phyloP scores from a whole-genome alignment of 2,888 invertebrate genomes.

The Drosophila hamatofila region DNA sequence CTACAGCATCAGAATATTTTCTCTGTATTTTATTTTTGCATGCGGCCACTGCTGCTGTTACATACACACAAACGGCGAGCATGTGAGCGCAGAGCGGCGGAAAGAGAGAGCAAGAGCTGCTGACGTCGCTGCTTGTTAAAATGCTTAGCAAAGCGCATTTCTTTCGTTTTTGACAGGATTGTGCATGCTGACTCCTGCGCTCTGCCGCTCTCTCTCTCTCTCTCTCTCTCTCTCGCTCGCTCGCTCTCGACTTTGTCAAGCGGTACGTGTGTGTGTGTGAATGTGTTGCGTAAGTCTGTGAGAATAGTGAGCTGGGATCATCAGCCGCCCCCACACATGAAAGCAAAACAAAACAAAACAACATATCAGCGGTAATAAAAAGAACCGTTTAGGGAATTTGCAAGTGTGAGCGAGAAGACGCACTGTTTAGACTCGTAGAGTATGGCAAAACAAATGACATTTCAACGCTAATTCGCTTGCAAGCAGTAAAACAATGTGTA shows the following conservation, averaged over 20 bases:
- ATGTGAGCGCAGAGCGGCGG: slow-evolving; percentile 12
- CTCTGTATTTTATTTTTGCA: slow-evolving; percentile 21
- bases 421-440: slow-evolving; percentile 26
- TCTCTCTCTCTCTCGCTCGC: background rate
- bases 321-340: slow-evolving; percentile 59
- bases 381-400: slow-evolving; percentile 40
- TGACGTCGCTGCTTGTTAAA: slow-evolving; percentile 5
- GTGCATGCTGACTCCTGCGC: slow-evolving; percentile 10
- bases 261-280: slow-evolving; percentile 3
- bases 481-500: background rate
- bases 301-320: slow-evolving; percentile 39
- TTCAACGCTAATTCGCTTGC: slow-evolving; percentile 44
- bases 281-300: slow-evolving; percentile 45
- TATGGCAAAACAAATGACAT: slow-evolving; percentile 45
- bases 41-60: slow-evolving; percentile 10
- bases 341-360: slow-evolving; percentile 58
- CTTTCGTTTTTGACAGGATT: slow-evolving; percentile 43
- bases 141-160: slow-evolving; percentile 27
- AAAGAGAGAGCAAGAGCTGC: slow-evolving; percentile 7
- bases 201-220: background rate
- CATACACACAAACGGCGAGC: slow-evolving; percentile 3
- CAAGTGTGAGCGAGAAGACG: slow-evolving; percentile 19
- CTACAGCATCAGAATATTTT: slow-evolving; percentile 33
- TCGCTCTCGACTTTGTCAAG: background rate
- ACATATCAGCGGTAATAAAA: slow-evolving; percentile 28